Conservation (phyloP, 2,113 vertebrate species). For the Sceloporus undulatus region DNA sequence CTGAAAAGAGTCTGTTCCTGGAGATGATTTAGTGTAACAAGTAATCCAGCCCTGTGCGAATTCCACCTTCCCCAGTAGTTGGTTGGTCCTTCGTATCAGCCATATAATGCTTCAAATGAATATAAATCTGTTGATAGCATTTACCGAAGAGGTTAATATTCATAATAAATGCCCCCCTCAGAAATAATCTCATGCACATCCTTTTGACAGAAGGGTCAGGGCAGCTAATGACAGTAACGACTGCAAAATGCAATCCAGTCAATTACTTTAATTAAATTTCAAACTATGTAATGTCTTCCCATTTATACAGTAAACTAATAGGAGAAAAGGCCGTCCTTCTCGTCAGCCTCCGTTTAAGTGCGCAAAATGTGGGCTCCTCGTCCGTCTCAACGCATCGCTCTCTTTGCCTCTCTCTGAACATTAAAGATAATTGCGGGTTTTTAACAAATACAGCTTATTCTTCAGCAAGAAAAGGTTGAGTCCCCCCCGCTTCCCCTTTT, state of each 20-base stretch:
- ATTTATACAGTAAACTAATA: slow-evolving; percentile 85
- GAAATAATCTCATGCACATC: slow-evolving; percentile 80
- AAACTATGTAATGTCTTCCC: slow-evolving; percentile 82
- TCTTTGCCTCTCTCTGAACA: slow-evolving; percentile 61
- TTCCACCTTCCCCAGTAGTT: background rate
- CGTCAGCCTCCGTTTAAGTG: slow-evolving; percentile 65
- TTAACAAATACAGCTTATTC: slow-evolving; percentile 64
- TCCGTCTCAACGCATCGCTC: slow-evolving; percentile 63
- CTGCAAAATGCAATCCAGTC: slow-evolving; percentile 91
- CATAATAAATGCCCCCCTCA: slow-evolving; percentile 82
- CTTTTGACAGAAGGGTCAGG: slow-evolving; percentile 85
- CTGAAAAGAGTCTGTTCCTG: too few relatives aligned
- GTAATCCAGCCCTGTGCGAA: background rate
- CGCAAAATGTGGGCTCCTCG: slow-evolving; percentile 57
- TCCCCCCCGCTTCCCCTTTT: slow-evolving; percentile 28
- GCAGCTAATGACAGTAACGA: slow-evolving; percentile 85
- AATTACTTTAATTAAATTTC: slow-evolving; percentile 94
- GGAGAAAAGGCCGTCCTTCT: slow-evolving; percentile 68
- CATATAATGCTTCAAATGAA: slow-evolving; percentile 80
- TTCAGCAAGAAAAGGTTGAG: slow-evolving; percentile 62
- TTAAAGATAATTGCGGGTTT: slow-evolving; percentile 75
- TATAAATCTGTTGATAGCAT: slow-evolving; percentile 82
- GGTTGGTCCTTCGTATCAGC: slow-evolving; percentile 68
- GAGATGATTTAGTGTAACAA: background rate
- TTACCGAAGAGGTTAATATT: slow-evolving; percentile 87